Percentiles rank a stretch among this genome's conserved stretches.
These are phyloP conservation scores for Hydrotaea cyrtoneurina DNA, from an alignment of 2,888 invertebrate species.

Conservation along the genomic window DNA sequence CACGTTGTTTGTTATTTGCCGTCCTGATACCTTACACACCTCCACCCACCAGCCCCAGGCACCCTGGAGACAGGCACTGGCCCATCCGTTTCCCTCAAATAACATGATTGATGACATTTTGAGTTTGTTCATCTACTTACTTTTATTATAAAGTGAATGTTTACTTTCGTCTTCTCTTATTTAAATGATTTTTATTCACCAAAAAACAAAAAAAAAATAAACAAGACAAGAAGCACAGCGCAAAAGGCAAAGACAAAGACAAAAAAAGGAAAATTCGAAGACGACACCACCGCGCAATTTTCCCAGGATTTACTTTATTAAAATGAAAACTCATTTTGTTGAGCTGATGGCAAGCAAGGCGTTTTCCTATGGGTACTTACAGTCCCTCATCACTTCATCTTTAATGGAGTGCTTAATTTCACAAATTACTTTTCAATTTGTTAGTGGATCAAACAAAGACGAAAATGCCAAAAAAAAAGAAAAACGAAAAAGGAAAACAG, in stretches of 20 bases:
- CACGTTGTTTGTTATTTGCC: slow-evolving; percentile 37
- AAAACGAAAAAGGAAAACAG: background rate
- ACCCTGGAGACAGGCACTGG: background rate
- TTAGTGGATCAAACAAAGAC: slow-evolving; percentile 6
- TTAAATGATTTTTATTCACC: slow-evolving; percentile 1
- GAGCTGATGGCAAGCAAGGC: background rate
- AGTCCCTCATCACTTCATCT: slow-evolving; percentile 15
- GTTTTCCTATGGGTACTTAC: background rate
- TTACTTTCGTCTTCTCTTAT: slow-evolving; percentile 6
- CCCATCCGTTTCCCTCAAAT: slow-evolving; percentile 16
- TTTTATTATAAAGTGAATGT: slow-evolving; percentile 49
- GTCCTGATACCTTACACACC: background rate
- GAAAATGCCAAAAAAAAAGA: background rate
- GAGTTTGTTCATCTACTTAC: slow-evolving; percentile 35
- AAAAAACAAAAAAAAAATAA: background rate
- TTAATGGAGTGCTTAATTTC: slow-evolving; percentile 64
- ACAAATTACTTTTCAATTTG: slow-evolving; percentile 65
- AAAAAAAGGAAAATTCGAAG: background rate
- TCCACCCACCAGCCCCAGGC: background rate
- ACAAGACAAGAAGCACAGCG: background rate
- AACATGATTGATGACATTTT: slow-evolving; percentile 66
- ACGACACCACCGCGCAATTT: slow-evolving; percentile 35
- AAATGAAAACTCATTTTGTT: slow-evolving; percentile 32
- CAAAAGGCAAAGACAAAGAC: background rate
- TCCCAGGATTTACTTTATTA: slow-evolving; percentile 60